phyloP scores from a whole-genome alignment of 2,113 vertebrate species.

The Apteryx mantelli region DNA sequence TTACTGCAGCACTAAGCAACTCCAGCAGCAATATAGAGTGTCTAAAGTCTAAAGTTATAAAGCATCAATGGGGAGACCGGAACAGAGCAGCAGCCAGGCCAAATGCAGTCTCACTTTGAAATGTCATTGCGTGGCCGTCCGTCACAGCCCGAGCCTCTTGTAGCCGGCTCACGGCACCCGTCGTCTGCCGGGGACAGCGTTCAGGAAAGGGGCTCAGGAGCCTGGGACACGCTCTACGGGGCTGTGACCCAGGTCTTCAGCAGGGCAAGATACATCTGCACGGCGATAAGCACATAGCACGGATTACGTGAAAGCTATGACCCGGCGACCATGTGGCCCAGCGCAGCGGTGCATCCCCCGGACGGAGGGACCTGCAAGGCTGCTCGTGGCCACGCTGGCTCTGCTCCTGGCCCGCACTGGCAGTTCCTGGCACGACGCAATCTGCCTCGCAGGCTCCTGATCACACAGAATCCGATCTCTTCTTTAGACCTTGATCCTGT shows the following conservation, averaged over 20 bases:
- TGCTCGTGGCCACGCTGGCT: too few species aligned
- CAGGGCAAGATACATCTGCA: not conserved
- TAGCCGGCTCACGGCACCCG: not conserved
- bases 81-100: not conserved
- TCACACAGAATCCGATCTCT: not conserved
- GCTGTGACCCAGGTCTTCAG: not conserved
- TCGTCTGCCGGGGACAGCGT: too few species aligned
- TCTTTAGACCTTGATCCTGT: not conserved
- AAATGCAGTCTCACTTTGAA: not conserved
- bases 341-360: rapidly evolving
- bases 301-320: not conserved
- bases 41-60: not conserved
- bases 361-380: not conserved
- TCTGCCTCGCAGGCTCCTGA: not conserved
- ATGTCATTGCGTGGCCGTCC: rapidly evolving
- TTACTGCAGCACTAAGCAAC: not conserved
- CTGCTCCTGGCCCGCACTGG: rapidly evolving
- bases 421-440: rapidly evolving
- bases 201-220: too few species aligned
- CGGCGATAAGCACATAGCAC: not conserved
- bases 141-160: not conserved
- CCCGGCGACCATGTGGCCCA: not conserved
- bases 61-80: not conserved
- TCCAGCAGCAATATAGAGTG: not conserved
- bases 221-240: not conserved